Evolutionary conservation across 2,888 invertebrate genomes (phyloP).

Genomic region (Phytoseiulus persimilis): DNA sequence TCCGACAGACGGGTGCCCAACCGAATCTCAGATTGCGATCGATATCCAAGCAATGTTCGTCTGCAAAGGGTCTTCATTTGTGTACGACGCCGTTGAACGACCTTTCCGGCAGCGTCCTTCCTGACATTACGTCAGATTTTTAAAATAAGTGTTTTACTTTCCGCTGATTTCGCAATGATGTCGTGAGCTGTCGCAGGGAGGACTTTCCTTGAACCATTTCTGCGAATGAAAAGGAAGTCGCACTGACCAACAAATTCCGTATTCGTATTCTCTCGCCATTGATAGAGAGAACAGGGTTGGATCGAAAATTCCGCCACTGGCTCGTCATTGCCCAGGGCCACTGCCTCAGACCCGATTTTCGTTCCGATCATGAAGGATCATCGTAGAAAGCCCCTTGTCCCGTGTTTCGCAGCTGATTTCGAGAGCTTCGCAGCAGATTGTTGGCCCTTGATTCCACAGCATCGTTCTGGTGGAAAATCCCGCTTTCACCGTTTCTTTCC

Average conservation of each 20-base stretch:
- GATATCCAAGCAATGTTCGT: not conserved
- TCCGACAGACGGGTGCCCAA: not conserved
- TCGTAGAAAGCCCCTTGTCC: no score
- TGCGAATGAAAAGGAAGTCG: not conserved
- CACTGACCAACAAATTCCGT: not conserved
- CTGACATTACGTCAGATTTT: conserved; percentile 5
- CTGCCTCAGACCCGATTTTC: no score
- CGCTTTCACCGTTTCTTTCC: no score
- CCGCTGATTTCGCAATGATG: not conserved
- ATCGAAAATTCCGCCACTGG: no score
- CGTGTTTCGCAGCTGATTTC: no score
- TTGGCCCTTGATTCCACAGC: no score
- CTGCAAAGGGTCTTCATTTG: not conserved
- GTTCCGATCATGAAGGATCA: no score
- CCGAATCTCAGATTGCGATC: not conserved
- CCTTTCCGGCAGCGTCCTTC: not conserved
- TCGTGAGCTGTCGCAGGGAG: not conserved
- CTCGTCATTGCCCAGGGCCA: no score
- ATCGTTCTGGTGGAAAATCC: no score
- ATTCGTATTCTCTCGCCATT: not conserved
- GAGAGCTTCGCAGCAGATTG: no score
- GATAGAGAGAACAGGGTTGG: no score
- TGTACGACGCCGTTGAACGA: not conserved
- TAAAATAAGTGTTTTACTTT: not conserved
- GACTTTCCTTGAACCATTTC: not conserved